Conservation (phyloP, 2,113 vertebrate genomes). For the Hemiscyllium ocellatum region DNA sequence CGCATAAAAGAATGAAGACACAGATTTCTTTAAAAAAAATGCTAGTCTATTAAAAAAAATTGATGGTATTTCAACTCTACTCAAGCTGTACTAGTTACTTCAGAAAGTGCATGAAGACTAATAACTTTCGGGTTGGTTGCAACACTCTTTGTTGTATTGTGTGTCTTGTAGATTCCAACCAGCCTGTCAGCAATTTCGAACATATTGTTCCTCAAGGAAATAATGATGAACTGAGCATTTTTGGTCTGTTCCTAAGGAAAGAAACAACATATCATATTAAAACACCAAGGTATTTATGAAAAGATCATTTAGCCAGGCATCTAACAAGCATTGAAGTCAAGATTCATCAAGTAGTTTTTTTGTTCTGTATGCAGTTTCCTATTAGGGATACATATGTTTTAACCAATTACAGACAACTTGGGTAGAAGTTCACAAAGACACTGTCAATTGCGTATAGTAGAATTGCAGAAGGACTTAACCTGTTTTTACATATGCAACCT, state of each 20-base stretch:
- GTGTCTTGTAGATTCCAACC: constrained; percentile 91
- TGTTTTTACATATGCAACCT: not conserved
- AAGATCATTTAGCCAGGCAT: not conserved
- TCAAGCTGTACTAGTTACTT: constrained; percentile 41
- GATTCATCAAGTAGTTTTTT: not conserved
- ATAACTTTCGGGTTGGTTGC: constrained; percentile 85
- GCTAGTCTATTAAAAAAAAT: constrained; percentile 1
- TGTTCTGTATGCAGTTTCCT: not conserved
- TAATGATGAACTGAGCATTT: constrained; percentile 97
- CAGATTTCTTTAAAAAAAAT: not conserved
- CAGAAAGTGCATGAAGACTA: constrained; percentile 59
- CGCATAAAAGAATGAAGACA: not conserved
- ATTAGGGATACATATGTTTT: not conserved
- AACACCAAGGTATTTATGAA: not conserved
- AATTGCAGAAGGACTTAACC: not conserved
- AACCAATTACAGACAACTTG: not conserved
- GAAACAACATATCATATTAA: constrained; percentile 33
- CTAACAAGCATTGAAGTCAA: not conserved
- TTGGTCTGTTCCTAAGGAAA: constrained; percentile 87
- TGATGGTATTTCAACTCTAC: not conserved
- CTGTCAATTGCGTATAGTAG: not conserved
- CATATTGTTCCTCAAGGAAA: constrained; percentile 97
- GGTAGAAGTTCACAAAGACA: not conserved
- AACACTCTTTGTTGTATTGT: constrained; percentile 86
- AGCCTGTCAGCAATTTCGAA: constrained; percentile 92